These are phyloP conservation scores for Poeciliopsis paucimaculata DNA, from an alignment of 2,797 vertebrate genomes.

Conservation along the genomic window DNA sequence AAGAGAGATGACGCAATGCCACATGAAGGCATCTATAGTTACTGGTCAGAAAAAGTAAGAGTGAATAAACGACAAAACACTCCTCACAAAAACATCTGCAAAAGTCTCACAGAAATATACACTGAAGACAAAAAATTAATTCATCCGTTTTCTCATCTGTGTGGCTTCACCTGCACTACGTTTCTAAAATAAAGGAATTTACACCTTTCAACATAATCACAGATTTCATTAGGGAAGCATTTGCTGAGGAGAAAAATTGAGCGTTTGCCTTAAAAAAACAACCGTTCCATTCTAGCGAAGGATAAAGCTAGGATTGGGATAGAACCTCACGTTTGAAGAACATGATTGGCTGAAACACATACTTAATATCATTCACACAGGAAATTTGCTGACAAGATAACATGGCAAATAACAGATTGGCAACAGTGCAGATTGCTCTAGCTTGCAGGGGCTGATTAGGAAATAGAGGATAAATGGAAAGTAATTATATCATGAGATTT, in stretches of 20 bases:
- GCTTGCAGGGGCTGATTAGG: conserved; percentile 52
- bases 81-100: conserved; percentile 78
- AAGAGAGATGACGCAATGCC: conserved; percentile 70
- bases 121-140: conserved; percentile 78
- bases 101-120: conserved; percentile 77
- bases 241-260: conserved; percentile 52
- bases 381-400: conserved; percentile 60
- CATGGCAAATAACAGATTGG: conserved; percentile 66
- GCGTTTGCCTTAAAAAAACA: conserved; percentile 17
- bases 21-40: conserved; percentile 51
- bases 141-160: conserved; percentile 53
- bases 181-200: conserved; percentile 77
- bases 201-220: conserved; percentile 74
- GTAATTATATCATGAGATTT: conserved; percentile 29
- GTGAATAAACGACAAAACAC: conserved; percentile 74
- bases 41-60: conserved; percentile 72
- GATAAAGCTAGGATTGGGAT: conserved; percentile 37
- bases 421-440: conserved; percentile 61
- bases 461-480: conserved; percentile 32
- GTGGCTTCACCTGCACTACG: conserved; percentile 59
- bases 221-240: conserved; percentile 72
- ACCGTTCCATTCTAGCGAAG: conserved; percentile 36
- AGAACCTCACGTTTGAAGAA: conserved; percentile 34
- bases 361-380: conserved; percentile 46
- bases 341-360: conserved; percentile 53